phyloP scores from a whole-genome alignment of 2,797 vertebrate genomes.

The Rhinichthys osculus region DNA sequence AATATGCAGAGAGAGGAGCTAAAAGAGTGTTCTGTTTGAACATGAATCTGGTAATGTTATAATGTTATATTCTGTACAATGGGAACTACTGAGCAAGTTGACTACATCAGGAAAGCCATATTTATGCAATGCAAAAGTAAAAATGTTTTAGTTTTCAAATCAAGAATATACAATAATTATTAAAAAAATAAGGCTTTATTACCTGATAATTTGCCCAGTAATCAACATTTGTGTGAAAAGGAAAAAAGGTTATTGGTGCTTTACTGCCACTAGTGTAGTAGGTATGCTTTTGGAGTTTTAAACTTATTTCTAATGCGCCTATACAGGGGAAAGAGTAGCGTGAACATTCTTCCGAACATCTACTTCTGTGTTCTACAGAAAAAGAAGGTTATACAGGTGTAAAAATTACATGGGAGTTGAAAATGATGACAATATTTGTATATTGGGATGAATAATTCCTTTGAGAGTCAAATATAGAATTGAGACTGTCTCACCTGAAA shows the following conservation, averaged over 20 bases:
- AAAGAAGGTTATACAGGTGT: background rate
- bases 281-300: background rate
- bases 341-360: background rate
- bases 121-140: background rate
- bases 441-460: background rate
- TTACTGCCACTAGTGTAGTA: background rate
- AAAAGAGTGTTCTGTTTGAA: background rate
- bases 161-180: background rate
- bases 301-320: background rate
- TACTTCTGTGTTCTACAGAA: background rate
- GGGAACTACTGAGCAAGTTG: background rate
- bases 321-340: background rate
- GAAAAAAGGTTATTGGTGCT: background rate
- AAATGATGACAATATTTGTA: background rate
- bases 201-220: background rate
- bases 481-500: constrained; percentile 18
- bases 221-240: background rate
- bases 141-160: background rate
- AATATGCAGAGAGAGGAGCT: background rate
- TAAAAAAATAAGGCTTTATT: background rate
- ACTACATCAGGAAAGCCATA: background rate
- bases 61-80: background rate
- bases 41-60: background rate
- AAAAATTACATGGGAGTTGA: background rate
- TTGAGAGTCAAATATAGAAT: background rate